These are phyloP conservation scores for Drosophila pullipes DNA, from an alignment of 2,888 invertebrate genomes.

Conservation along the genomic window DNA sequence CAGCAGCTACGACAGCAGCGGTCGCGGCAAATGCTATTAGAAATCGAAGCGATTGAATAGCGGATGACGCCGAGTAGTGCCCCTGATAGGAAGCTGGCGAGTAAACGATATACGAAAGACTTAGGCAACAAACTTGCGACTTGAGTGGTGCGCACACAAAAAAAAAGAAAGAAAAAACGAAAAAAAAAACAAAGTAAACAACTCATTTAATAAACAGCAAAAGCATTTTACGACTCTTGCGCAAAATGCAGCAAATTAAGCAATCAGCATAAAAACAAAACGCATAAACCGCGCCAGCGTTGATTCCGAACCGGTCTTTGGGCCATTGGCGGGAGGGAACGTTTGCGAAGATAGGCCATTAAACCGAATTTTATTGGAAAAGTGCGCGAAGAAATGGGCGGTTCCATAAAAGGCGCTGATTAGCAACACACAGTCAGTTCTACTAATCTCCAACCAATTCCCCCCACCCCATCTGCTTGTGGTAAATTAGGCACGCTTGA, in stretches of 20 bases:
- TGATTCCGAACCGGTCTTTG: conserved; percentile 60
- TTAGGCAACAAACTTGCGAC: conserved; percentile 79
- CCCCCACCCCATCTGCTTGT: neutral
- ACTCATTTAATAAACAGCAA: conserved; percentile 63
- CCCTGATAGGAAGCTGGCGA: conserved; percentile 17
- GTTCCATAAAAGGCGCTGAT: conserved; percentile 76
- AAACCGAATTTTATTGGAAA: conserved; percentile 75
- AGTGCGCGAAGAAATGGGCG: conserved; percentile 80
- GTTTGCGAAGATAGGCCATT: conserved; percentile 41
- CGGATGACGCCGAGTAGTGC: conserved; percentile 32
- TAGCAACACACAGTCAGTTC: conserved; percentile 39
- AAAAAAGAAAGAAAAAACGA: neutral
- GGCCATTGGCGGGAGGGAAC: conserved; percentile 3
- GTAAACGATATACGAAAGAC: conserved; percentile 60
- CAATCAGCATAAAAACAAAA: conserved; percentile 80
- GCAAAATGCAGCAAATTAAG: conserved; percentile 82
- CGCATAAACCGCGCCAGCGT: conserved; percentile 55
- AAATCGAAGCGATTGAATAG: conserved; percentile 47
- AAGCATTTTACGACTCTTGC: conserved; percentile 69
- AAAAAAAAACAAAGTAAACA: conserved; percentile 45
- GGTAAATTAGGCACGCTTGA: conserved; percentile 36
- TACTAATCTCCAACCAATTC: neutral
- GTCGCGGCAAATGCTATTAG: conserved; percentile 47
- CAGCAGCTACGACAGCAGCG: conserved; percentile 7
- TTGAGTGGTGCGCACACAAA: conserved; percentile 19